Conservation (phyloP, 2,888 invertebrate species). For the Camptogramma bilineatum region DNA sequence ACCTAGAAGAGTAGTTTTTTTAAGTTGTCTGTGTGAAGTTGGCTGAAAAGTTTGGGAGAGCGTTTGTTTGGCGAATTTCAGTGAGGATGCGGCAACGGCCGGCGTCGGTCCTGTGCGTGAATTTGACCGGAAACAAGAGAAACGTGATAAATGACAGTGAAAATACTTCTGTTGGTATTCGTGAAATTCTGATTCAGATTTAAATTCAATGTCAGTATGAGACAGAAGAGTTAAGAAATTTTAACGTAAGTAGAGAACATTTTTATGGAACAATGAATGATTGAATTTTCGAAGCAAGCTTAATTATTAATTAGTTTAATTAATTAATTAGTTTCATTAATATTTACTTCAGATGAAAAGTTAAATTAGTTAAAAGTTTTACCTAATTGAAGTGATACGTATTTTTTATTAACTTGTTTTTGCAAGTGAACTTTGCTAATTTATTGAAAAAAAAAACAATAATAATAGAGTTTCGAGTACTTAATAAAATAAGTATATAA, state of each 20-base stretch:
- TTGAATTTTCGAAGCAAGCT: too few relatives aligned
- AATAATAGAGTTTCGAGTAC: too few relatives aligned
- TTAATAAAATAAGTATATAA: too few relatives aligned
- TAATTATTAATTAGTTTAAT: too few relatives aligned
- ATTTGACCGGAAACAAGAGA: slow-evolving; percentile 38
- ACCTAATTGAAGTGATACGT: too few relatives aligned
- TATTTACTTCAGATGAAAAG: too few relatives aligned
- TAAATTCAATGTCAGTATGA: background rate
- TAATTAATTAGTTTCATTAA: too few relatives aligned
- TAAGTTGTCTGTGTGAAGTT: slow-evolving; percentile 37
- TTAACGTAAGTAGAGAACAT: background rate
- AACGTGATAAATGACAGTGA: slow-evolving; percentile 23
- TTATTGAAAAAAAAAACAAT: too few relatives aligned
- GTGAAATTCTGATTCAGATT: background rate
- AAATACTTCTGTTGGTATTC: slow-evolving; percentile 10
- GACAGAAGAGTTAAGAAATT: background rate
- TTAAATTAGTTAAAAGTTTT: too few relatives aligned
- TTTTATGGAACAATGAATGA: background rate
- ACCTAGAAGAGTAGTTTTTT: slow-evolving; percentile 10
- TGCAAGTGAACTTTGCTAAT: too few relatives aligned
- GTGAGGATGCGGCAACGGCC: slow-evolving; percentile 72
- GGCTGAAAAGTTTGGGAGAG: slow-evolving; percentile 55
- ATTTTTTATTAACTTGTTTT: too few relatives aligned
- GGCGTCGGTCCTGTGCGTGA: slow-evolving; percentile 67
- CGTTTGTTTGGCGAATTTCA: slow-evolving; percentile 58